phyloP scores from a whole-genome alignment of 1,140 invertebrate genomes.

The Papilio polyxenes region DNA sequence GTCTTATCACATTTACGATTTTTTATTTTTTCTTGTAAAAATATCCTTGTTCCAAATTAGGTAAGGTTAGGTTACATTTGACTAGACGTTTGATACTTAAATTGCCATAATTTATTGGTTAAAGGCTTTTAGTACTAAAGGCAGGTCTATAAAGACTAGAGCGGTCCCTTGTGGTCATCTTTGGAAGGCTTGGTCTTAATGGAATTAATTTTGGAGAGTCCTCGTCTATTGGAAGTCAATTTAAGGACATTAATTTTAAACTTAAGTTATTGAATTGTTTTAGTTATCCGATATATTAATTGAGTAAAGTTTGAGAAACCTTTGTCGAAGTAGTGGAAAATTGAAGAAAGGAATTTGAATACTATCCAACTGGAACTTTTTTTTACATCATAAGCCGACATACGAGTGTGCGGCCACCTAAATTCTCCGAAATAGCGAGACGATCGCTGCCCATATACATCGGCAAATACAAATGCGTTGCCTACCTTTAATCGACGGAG shows the following conservation, averaged over 20 bases:
- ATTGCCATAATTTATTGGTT: background rate
- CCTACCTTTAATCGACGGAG: no score
- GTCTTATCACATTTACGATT: no score
- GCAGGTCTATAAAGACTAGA: background rate
- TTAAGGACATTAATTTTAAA: constrained; percentile 9
- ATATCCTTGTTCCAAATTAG: no score
- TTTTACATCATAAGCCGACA: no score
- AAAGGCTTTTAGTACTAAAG: background rate
- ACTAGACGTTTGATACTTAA: background rate
- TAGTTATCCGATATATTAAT: background rate
- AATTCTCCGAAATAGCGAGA: no score
- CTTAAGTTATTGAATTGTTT: background rate
- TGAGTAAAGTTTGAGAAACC: background rate
- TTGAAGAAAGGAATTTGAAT: background rate
- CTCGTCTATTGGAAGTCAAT: constrained; percentile 1
- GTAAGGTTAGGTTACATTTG: background rate
- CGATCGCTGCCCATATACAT: no score
- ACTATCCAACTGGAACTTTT: background rate
- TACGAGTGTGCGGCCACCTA: no score
- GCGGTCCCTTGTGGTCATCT: constrained; percentile 13
- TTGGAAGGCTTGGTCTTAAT: constrained; percentile 10
- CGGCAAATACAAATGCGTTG: no score
- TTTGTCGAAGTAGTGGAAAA: background rate
- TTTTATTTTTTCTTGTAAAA: no score
- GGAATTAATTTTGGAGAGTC: constrained; percentile 23